Evolutionary conservation across 2,888 invertebrate species (phyloP).

Genomic region (Colostygia pectinataria): DNA sequence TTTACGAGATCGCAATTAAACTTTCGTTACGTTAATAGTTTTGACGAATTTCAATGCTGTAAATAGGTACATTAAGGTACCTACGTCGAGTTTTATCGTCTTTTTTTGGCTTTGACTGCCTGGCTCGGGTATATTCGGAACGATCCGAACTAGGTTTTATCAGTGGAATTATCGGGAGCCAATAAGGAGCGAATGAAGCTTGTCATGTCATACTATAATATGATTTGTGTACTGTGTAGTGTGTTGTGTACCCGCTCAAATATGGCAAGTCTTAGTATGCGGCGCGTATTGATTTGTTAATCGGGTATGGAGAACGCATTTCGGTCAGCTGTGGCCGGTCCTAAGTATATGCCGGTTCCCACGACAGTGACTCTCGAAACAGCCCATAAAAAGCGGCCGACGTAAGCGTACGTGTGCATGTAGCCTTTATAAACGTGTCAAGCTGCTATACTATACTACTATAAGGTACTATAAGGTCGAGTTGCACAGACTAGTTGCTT

Average conservation of each 20-base stretch:
- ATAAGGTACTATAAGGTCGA: conserved; percentile 49
- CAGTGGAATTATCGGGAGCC: conserved; percentile 41
- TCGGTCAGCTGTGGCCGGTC: conserved; percentile 78
- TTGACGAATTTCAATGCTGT: conserved; percentile 64
- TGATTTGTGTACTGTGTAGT: conserved; percentile 61
- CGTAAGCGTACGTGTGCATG: conserved; percentile 77
- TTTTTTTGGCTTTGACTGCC: conserved; percentile 2
- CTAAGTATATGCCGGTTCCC: conserved; percentile 81
- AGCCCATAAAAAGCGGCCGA: conserved; percentile 78
- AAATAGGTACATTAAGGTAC: no score
- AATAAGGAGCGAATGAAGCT: conserved; percentile 56
- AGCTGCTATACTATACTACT: conserved; percentile 37
- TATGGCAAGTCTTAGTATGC: conserved; percentile 59
- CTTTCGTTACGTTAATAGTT: conserved; percentile 60
- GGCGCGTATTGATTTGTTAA: conserved; percentile 73
- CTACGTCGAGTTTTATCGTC: conserved; percentile 13
- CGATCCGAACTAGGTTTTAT: conserved; percentile 33
- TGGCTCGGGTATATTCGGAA: neutral
- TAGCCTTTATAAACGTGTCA: conserved; percentile 72
- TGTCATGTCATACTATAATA: conserved; percentile 58
- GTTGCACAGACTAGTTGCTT: conserved; percentile 41
- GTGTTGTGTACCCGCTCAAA: conserved; percentile 57
- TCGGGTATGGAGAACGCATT: conserved; percentile 81
- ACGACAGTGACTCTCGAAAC: conserved; percentile 77
- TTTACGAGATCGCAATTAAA: conserved; percentile 53